phyloP scores from a whole-genome alignment of 2,113 vertebrate species.

The Donacobius atricapilla region DNA sequence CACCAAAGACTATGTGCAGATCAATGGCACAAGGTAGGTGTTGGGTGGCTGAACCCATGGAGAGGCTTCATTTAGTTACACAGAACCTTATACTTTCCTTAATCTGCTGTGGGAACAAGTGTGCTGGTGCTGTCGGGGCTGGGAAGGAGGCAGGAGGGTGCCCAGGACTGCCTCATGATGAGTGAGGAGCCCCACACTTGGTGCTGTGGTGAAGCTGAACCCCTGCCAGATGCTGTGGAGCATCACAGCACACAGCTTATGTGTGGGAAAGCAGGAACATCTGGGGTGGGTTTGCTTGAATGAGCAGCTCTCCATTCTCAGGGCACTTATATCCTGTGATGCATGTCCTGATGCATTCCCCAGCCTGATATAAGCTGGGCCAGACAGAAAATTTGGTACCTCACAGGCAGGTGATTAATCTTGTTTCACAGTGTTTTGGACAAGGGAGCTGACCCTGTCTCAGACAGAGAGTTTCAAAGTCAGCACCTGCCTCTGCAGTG shows the following conservation, averaged over 20 bases:
- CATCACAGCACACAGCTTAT: fast-evolving
- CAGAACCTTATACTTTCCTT: not conserved
- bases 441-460: not conserved
- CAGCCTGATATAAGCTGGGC: not conserved
- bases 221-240: not conserved
- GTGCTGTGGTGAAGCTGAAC: not conserved
- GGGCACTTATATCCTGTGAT: not conserved
- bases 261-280: not conserved
- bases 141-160: not conserved
- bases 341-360: not conserved
- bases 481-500: not conserved
- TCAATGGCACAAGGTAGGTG: slow-evolving; percentile 81
- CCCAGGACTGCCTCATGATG: not conserved
- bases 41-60: not conserved
- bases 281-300: not conserved
- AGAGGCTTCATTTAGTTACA: fast-evolving
- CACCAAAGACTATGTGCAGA: slow-evolving; percentile 84
- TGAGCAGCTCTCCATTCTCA: not conserved
- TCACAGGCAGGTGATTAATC: not conserved
- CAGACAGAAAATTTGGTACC: not conserved
- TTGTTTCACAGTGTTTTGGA: not conserved
- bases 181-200: not conserved
- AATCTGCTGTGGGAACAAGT: too few species aligned
- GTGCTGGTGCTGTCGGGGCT: not conserved
- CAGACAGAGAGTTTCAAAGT: not conserved